These are phyloP conservation scores for Zaprionus capensis DNA, from an alignment of 1,140 invertebrate genomes.

Conservation along the genomic window DNA sequence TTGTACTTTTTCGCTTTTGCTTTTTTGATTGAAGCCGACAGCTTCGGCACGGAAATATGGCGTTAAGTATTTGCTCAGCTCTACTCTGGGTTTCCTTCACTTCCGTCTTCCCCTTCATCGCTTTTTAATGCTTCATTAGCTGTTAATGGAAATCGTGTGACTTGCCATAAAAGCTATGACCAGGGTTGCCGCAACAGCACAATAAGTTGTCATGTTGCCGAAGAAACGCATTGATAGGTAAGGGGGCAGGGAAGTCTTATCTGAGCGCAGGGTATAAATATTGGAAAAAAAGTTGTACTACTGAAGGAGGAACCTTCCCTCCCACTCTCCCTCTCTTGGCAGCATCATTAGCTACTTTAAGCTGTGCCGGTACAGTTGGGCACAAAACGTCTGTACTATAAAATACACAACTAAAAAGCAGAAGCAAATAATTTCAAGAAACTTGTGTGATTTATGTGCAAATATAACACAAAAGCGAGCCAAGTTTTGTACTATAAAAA, in stretches of 20 bases:
- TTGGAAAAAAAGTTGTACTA: neutral
- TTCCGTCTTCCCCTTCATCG: constrained; percentile 19
- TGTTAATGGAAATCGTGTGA: constrained; percentile 77
- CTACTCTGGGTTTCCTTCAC: constrained; percentile 43
- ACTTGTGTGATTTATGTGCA: constrained; percentile 79
- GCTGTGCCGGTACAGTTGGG: constrained; percentile 6
- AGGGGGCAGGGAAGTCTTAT: neutral
- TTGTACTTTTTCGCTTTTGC: constrained; percentile 34
- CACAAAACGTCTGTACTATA: constrained; percentile 32
- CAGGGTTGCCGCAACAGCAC: constrained; percentile 7
- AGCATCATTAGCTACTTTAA: constrained; percentile 12
- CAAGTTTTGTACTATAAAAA: constrained; percentile 53
- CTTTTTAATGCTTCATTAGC: constrained; percentile 81
- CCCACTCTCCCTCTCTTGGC: neutral
- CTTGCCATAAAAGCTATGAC: constrained; percentile 29
- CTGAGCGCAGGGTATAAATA: neutral
- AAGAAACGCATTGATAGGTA: constrained; percentile 17
- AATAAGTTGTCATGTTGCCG: constrained; percentile 7
- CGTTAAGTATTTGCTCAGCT: constrained; percentile 60
- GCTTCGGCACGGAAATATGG: constrained; percentile 68
- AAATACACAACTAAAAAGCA: constrained; percentile 43
- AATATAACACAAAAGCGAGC: constrained; percentile 69
- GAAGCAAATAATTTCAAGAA: constrained; percentile 59
- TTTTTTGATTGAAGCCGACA: constrained; percentile 62
- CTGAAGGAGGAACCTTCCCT: neutral